Conservation (phyloP, 2,888 invertebrate species). For the Orchestes rusci region DNA sequence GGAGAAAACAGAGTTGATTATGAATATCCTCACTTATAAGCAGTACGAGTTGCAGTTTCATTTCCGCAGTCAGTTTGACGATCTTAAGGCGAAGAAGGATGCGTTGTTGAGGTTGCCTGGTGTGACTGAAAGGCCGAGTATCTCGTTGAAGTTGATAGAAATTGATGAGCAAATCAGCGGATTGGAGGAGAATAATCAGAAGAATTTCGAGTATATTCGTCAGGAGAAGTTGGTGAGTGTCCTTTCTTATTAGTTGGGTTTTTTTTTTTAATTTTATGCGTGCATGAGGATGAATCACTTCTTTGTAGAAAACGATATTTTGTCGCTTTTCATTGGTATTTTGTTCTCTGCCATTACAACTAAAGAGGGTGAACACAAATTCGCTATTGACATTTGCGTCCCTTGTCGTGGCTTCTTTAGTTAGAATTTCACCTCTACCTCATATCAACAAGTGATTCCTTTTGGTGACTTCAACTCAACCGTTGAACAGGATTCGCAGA, state of each 20-base stretch:
- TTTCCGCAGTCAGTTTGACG: slow-evolving; percentile 31
- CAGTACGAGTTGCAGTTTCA: slow-evolving; percentile 33
- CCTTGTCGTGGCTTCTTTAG: too few relatives aligned
- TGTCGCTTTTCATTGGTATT: too few relatives aligned
- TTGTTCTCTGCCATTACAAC: too few relatives aligned
- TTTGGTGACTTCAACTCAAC: slow-evolving; percentile 5
- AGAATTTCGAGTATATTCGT: slow-evolving; percentile 30
- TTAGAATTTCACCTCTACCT: too few relatives aligned
- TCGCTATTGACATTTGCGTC: too few relatives aligned
- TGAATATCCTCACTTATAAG: slow-evolving; percentile 34
- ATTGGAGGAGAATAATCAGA: slow-evolving; percentile 30
- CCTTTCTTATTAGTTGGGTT: not conserved
- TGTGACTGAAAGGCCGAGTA: slow-evolving; percentile 23
- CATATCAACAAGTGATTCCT: too few relatives aligned
- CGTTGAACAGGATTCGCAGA: slow-evolving; percentile 31
- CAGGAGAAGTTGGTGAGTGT: slow-evolving; percentile 32
- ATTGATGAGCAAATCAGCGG: slow-evolving; percentile 33
- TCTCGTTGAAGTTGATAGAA: slow-evolving; percentile 29
- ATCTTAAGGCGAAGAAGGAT: slow-evolving; percentile 29
- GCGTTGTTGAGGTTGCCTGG: slow-evolving; percentile 20
- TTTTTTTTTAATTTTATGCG: not conserved
- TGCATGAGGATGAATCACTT: too few relatives aligned
- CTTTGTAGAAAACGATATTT: too few relatives aligned
- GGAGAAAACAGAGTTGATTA: slow-evolving; percentile 34
- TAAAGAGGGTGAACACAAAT: too few relatives aligned